Percentiles rank a stretch among this genome's conserved stretches.
Evolutionary conservation across 2,888 invertebrate genomes (phyloP).

Genomic region (Eudemis profundana): DNA sequence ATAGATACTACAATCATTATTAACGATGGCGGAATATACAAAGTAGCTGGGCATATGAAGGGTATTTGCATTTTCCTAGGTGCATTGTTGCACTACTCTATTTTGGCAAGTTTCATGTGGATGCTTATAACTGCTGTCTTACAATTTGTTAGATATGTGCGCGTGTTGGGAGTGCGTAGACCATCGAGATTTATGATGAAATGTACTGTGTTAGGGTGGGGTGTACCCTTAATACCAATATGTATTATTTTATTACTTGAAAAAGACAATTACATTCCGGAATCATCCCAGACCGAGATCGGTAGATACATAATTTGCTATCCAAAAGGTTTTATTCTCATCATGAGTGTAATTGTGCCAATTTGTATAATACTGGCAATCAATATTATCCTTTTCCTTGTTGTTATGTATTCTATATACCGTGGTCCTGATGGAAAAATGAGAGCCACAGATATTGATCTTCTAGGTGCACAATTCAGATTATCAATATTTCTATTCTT

Average conservation of each 20-base stretch:
- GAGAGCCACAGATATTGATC: slow-evolving; percentile 69
- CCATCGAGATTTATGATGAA: slow-evolving; percentile 87
- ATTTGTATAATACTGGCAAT: slow-evolving; percentile 79
- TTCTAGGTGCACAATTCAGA: slow-evolving; percentile 81
- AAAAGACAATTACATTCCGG: slow-evolving; percentile 76
- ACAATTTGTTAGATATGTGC: slow-evolving; percentile 89
- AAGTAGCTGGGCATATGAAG: slow-evolving; percentile 58
- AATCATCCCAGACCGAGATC: slow-evolving; percentile 49
- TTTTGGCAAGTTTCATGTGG: slow-evolving; percentile 89
- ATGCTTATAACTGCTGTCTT: slow-evolving; percentile 89
- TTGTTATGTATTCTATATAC: slow-evolving; percentile 83
- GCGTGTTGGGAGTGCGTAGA: slow-evolving; percentile 85
- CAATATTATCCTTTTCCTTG: slow-evolving; percentile 82
- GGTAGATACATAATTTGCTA: slow-evolving; percentile 77
- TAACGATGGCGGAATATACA: slow-evolving; percentile 55
- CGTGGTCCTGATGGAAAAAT: slow-evolving; percentile 81
- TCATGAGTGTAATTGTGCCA: slow-evolving; percentile 82
- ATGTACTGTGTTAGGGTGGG: slow-evolving; percentile 87
- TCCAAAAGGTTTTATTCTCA: slow-evolving; percentile 79
- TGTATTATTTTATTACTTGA: slow-evolving; percentile 73
- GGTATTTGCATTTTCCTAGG: slow-evolving; percentile 85
- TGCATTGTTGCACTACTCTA: slow-evolving; percentile 87
- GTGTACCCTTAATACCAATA: slow-evolving; percentile 85
- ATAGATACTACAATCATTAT: slow-evolving; percentile 64
- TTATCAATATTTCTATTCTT: slow-evolving; percentile 86